phyloP scores from a whole-genome alignment of 2,113 vertebrate genomes.

The Etheostoma cragini region DNA sequence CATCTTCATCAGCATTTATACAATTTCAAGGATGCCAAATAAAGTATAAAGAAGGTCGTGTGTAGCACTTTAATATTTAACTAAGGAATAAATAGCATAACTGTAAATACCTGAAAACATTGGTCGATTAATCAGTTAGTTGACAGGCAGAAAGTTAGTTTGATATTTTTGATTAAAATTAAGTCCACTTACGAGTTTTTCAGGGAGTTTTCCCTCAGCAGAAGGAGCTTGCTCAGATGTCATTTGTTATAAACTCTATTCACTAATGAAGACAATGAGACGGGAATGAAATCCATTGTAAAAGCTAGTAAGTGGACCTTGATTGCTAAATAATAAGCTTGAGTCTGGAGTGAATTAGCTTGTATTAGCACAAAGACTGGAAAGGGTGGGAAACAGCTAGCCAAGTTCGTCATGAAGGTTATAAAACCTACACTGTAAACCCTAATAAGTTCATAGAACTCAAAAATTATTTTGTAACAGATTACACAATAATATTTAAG shows the following conservation, averaged over 20 bases:
- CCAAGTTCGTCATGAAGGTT: neutral
- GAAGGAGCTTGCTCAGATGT: neutral
- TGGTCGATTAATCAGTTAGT: neutral
- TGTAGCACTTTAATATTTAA: neutral
- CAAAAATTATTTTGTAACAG: no score
- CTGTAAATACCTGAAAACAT: neutral
- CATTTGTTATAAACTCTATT: neutral
- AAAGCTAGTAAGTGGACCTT: neutral
- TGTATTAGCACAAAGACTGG: no score
- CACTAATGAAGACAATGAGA: neutral
- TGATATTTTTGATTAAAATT: neutral
- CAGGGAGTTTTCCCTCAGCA: no score
- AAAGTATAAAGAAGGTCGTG: neutral
- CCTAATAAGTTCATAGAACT: no score
- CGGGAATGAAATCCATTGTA: neutral
- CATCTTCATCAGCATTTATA: neutral
- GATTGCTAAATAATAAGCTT: no score
- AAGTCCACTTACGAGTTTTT: neutral
- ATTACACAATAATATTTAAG: no score
- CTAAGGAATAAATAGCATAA: neutral
- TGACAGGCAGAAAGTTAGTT: neutral
- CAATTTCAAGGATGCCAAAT: neutral
- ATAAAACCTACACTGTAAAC: neutral
- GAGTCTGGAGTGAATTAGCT: neutral
- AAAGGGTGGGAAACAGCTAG: neutral